A percentile compares a stretch with the other conserved stretches of the same genome.
Conservation (phyloP, 2,113 vertebrate species). For the Petromus typicus region DNA sequence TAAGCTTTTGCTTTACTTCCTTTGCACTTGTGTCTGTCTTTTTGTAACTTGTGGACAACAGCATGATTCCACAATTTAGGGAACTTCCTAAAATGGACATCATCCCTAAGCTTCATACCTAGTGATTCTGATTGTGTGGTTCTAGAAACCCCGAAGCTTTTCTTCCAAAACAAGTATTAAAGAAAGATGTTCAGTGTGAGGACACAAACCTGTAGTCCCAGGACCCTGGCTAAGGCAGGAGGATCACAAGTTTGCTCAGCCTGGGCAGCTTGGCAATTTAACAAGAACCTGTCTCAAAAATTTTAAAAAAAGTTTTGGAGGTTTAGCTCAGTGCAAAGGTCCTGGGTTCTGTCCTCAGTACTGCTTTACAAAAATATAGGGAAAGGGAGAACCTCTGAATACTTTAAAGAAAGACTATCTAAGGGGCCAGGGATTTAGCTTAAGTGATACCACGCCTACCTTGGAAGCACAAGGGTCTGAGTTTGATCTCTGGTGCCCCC, state of each 20-base stretch:
- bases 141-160: background rate
- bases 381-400: background rate
- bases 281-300: background rate
- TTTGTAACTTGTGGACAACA: conserved; percentile 37
- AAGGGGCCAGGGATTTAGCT: no score
- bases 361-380: background rate
- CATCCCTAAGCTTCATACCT: background rate
- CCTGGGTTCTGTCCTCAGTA: background rate
- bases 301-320: background rate
- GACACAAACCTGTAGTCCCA: background rate
- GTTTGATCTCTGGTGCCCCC: no score
- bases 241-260: background rate
- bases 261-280: background rate
- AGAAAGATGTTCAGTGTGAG: background rate
- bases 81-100: background rate
- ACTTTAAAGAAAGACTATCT: background rate
- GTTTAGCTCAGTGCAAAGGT: background rate
- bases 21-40: background rate
- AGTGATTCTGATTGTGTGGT: background rate
- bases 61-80: background rate
- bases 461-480: no score
- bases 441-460: no score
- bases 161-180: background rate
- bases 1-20: background rate
- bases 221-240: background rate